Evolutionary conservation across 2,888 invertebrate species (phyloP), one percentile per base, ranked within the genome.

Genomic region (Agrenia bidenticulata): DNA sequence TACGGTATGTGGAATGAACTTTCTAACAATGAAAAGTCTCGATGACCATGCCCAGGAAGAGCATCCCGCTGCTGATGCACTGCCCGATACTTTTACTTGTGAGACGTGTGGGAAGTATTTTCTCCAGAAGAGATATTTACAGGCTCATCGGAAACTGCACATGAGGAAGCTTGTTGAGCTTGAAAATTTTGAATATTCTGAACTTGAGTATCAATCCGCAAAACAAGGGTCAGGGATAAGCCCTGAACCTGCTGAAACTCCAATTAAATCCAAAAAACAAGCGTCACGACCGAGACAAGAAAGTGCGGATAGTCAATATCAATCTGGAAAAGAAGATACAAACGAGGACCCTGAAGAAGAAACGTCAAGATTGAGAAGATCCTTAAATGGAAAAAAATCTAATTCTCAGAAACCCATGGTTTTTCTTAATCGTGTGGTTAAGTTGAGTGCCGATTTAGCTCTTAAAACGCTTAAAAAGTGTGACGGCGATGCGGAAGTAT

Each of bases 141-240:
- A 11, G 37, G 57, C 57, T 41, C 57, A 57, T 37, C 5, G 41
- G 23, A 57, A 41, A 41, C 57, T 57, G 2, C 57, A 57, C 24
- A n/a, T 57, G 19, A 17, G 39, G 21, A 23, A 57, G 21, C 4
- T 32, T 2, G 41, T 32, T 17, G 23, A 32, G 27, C 4, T 24
- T 51, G 51, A 23, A 17, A 21, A 9, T 19, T 21, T 51, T 51
- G 51, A 51, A 15, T 4, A 51, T 11, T 7, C 32, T 7, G 32
- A 32, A 32, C 4, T 32, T 11, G 32, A 32, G 11, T 32, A 32
- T 32, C 32, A 32, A 32, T 32, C 32, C 11, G 5, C 32, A 7
- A 32, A 32, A 7, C 32, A 32, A 32, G 32, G n/a, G n/a, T n/a
- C n/a, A n/a, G n/a, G n/a, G n/a, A n/a, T n/a, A n/a, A n/a, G n/a